phyloP scores from a whole-genome alignment of 2,888 invertebrate genomes.

The Caenorhabditis panamensis region DNA sequence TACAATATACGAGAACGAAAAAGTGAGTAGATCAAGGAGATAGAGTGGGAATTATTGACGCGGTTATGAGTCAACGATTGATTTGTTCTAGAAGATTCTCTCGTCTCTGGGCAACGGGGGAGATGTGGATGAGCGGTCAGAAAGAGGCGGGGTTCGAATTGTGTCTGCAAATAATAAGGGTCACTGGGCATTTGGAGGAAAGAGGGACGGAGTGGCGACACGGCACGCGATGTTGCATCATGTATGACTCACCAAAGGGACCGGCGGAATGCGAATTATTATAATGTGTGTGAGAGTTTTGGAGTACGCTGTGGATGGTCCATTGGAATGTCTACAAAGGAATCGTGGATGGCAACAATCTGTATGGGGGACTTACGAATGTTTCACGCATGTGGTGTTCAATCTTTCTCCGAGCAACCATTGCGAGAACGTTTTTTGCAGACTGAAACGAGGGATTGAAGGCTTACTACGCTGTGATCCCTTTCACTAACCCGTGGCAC shows the following conservation, averaged over 20 bases:
- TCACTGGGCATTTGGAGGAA: too few species aligned
- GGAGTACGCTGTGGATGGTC: too few species aligned
- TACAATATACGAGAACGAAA: not conserved
- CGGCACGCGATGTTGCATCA: too few species aligned
- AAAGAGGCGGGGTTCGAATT: not conserved
- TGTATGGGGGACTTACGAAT: not conserved
- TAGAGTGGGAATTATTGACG: too few species aligned
- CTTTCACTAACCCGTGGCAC: not conserved
- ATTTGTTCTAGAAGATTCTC: too few species aligned
- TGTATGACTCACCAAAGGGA: too few species aligned
- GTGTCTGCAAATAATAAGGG: not conserved
- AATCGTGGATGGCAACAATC: not conserved
- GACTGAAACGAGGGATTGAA: not conserved
- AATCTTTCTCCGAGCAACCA: not conserved
- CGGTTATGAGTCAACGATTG: too few species aligned
- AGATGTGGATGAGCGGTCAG: constrained; percentile 23
- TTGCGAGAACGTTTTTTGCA: not conserved
- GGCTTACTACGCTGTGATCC: too few species aligned
- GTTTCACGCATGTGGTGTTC: not conserved
- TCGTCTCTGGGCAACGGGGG: constrained; percentile 1
- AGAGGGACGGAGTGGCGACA: too few species aligned
- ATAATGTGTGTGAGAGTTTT: too few species aligned
- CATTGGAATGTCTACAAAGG: not conserved
- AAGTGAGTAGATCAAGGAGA: not conserved
- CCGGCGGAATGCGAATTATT: too few species aligned